Base-by-base conservation (phyloP, 2,888 invertebrate species). In the Neria commutata region DNA sequence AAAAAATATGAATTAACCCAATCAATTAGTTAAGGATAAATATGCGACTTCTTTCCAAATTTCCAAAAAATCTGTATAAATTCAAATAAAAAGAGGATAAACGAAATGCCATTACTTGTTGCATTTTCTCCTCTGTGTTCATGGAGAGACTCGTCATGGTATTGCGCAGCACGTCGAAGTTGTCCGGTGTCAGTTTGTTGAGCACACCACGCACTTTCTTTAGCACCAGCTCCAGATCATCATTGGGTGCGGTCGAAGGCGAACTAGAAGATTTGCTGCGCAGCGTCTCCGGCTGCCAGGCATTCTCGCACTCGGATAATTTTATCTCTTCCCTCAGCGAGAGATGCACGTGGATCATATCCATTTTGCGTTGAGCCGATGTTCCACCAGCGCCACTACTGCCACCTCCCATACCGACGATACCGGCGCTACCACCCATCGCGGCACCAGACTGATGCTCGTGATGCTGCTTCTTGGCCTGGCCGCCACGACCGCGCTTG, bases 181-280 rank as follows among this genome's bases (percentile, higher is more conserved):
- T 79, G 29, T 80, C 79, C 0, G 78, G 74, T 0, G 80, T 79
- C 5, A 79, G 58, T 50, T 80, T 79, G 26, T 79, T 79, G 0
- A 79, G 69, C n/a, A 79, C 74, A 8, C 79, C 80, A 0, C 79
- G 76, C 3, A 79, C 76, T 62, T 78, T 79, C 56, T 79, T 79
- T 1, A 79, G 56, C 16, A 78, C 74, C 4, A 61, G 64, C 1
- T 78, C 78, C 34, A 77, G 68, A 40, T 75, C 72, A 2, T 68
- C 73, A 14, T 74, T 69, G 6, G 70, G 65, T 0, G 64, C 59
- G 37, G 65, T 55, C 6, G 56, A 50, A 5, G 56, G 34, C 1
- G 51, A 64, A 26, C 52, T 56, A 17, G 64, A 58, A 2, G 71
- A 68, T 50, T 66, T 66, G 25, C 70, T 72, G 19, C 73, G 73